phyloP scores from a whole-genome alignment of 2,113 vertebrate genomes.

The Miniopterus natalensis region DNA sequence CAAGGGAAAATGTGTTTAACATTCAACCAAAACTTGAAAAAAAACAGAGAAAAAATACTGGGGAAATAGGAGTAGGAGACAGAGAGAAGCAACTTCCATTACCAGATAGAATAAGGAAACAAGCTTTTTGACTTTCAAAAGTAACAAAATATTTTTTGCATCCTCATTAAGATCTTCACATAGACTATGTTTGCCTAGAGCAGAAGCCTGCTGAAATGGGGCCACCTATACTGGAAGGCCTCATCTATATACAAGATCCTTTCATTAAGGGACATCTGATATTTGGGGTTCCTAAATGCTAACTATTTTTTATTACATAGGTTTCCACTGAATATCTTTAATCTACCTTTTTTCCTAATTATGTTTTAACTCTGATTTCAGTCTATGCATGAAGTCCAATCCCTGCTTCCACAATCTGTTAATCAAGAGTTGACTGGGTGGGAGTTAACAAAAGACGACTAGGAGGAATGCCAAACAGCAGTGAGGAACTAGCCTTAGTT shows the following conservation, averaged over 20 bases:
- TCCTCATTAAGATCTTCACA: constrained; percentile 2
- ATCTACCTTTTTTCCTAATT: background rate
- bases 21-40: constrained; percentile 31
- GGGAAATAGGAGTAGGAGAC: background rate
- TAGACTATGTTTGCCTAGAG: background rate
- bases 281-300: constrained; percentile 41
- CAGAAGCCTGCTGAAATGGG: background rate
- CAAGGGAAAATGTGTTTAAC: background rate
- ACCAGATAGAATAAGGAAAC: background rate
- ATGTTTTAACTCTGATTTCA: constrained; percentile 46
- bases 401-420: constrained; percentile 6
- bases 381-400: constrained; percentile 22
- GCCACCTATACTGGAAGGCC: background rate
- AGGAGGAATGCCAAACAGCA: background rate
- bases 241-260: background rate
- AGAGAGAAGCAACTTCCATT: background rate
- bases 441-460: constrained; percentile 10
- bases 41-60: background rate
- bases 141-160: constrained; percentile 3
- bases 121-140: constrained; percentile 40
- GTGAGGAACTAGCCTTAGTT: constrained; percentile 38
- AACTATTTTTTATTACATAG: constrained; percentile 42
- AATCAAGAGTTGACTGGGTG: background rate
- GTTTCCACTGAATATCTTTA: constrained; percentile 18
- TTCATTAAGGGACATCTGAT: constrained; percentile 23